Evolutionary conservation across 2,113 vertebrate genomes (phyloP).

Genomic region (Gnathonemus echidnorhynchus): DNA sequence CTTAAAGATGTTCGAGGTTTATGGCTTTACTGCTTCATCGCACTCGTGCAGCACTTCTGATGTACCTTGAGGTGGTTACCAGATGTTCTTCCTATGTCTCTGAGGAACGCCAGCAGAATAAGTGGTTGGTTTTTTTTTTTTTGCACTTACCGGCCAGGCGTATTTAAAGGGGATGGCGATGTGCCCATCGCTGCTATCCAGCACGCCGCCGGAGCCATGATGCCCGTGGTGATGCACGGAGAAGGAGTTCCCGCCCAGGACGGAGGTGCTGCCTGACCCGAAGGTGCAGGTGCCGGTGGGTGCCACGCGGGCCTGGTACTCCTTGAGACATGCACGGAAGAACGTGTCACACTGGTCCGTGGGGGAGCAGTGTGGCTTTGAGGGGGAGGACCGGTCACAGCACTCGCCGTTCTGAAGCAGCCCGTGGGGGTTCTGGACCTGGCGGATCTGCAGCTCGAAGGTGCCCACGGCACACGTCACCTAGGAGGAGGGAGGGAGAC

Average conservation of each 20-base stretch:
- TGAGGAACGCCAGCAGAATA: not conserved
- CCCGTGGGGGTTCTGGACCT: slow-evolving; percentile 59
- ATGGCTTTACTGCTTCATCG: not conserved
- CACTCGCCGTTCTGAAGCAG: slow-evolving; percentile 59
- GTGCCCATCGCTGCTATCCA: slow-evolving; percentile 45
- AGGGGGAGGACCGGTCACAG: slow-evolving; percentile 54
- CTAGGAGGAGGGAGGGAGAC: slow-evolving; percentile 37
- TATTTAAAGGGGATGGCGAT: slow-evolving; percentile 67
- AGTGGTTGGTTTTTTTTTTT: not conserved
- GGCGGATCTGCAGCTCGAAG: slow-evolving; percentile 68
- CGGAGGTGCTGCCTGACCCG: slow-evolving; percentile 51
- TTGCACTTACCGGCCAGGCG: slow-evolving; percentile 69
- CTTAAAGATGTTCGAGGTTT: not conserved
- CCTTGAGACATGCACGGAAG: slow-evolving; percentile 70
- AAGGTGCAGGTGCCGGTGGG: slow-evolving; percentile 61
- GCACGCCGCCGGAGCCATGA: not conserved
- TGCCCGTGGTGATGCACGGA: slow-evolving; percentile 41
- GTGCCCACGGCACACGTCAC: slow-evolving; percentile 51
- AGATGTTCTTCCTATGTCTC: not conserved
- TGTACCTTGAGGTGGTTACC: not conserved
- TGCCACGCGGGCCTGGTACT: slow-evolving; percentile 65
- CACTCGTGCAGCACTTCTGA: not conserved
- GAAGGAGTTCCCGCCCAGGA: slow-evolving; percentile 65
- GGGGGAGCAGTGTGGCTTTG: slow-evolving; percentile 50
- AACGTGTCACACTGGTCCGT: slow-evolving; percentile 62